These are phyloP conservation scores for Drosophila tsacasi DNA, from an alignment of 1,140 invertebrate species.

Conservation along the genomic window DNA sequence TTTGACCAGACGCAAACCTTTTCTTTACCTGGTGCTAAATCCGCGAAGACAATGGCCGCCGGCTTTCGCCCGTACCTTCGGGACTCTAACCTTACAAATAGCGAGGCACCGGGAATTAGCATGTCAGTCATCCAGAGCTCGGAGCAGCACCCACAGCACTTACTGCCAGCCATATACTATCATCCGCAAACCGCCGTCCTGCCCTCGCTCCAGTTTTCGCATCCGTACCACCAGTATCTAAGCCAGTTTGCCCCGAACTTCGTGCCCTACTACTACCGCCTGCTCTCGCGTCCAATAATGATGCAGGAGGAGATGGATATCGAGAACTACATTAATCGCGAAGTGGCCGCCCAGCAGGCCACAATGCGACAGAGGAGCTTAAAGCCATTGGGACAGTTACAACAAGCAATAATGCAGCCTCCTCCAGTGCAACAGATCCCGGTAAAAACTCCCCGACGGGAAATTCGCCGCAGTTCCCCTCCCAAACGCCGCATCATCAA, in stretches of 20 bases:
- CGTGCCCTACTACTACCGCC: slow-evolving; percentile 42
- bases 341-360: slow-evolving; percentile 39
- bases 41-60: slow-evolving; percentile 33
- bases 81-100: slow-evolving; percentile 49
- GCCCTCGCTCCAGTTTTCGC: slow-evolving; percentile 11
- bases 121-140: slow-evolving; percentile 41
- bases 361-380: slow-evolving; percentile 15
- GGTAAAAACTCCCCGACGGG: neutral
- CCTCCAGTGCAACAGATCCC: neutral
- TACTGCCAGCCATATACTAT: neutral
- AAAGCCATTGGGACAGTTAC: slow-evolving; percentile 37
- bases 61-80: slow-evolving; percentile 13
- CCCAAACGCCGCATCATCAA: slow-evolving; percentile 35
- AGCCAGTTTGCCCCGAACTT: slow-evolving; percentile 38
- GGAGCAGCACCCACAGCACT: slow-evolving; percentile 1
- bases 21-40: slow-evolving; percentile 40
- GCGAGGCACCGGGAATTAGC: slow-evolving; percentile 13
- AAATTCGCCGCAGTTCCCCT: neutral
- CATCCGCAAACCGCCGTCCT: slow-evolving; percentile 16
- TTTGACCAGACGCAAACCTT: slow-evolving; percentile 20
- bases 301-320: slow-evolving; percentile 51
- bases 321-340: slow-evolving; percentile 63
- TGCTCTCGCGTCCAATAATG: slow-evolving; percentile 31
- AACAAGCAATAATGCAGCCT: slow-evolving; percentile 13
- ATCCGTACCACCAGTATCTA: slow-evolving; percentile 47